Percentiles rank a stretch among this genome's conserved stretches.
These are phyloP conservation scores for Adelosebastes latens DNA, from an alignment of 2,797 vertebrate species.

Conservation along the genomic window DNA sequence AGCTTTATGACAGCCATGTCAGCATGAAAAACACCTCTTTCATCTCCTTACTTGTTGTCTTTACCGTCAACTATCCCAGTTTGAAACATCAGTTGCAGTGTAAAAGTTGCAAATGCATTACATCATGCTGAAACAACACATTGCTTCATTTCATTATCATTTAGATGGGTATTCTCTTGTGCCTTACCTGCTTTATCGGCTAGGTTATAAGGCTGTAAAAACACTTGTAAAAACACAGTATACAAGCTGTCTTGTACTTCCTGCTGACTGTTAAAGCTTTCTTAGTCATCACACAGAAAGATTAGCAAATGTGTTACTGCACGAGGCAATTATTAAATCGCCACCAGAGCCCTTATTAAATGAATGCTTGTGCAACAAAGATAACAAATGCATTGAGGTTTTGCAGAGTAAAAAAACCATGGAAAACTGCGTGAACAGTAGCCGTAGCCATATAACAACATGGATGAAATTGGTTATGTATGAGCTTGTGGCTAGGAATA, in stretches of 20 bases:
- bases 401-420: background rate
- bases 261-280: background rate
- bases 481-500: background rate
- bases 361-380: background rate
- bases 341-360: background rate
- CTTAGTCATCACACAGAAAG: constrained; percentile 1
- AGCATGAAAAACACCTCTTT: background rate
- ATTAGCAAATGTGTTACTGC: constrained; percentile 1
- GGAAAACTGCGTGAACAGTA: background rate
- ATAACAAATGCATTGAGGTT: background rate
- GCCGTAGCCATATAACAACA: background rate
- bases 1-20: background rate
- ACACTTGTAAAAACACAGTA: background rate
- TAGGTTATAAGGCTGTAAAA: constrained; percentile 3
- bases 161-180: background rate
- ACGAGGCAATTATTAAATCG: background rate
- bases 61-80: background rate
- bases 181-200: background rate
- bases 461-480: background rate
- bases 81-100: background rate
- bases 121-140: constrained; percentile 5
- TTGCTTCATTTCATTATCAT: background rate
- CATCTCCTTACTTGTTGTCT: background rate
- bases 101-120: constrained; percentile 11
- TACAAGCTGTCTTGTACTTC: background rate